A percentile compares a stretch with the other conserved stretches of the same genome.
These are phyloP conservation scores for Macquaria ambigua DNA, from an alignment of 2,113 vertebrate species.

Conservation along the genomic window DNA sequence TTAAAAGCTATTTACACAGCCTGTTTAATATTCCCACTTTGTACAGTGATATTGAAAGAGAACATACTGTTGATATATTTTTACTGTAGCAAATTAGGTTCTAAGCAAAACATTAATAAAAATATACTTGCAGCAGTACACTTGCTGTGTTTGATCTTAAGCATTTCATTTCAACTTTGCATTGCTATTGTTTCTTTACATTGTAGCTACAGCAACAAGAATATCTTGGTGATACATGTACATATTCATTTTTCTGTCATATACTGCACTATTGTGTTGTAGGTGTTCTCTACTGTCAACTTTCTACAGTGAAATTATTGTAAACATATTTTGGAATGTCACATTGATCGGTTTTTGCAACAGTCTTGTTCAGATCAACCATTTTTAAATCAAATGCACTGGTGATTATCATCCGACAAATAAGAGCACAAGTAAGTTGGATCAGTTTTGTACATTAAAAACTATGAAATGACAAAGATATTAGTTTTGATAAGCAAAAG, in stretches of 20 bases:
- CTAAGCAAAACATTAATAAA: conserved; percentile 72
- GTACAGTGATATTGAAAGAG: conserved; percentile 59
- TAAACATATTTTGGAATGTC: conserved; percentile 72
- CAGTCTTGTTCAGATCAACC: conserved; percentile 4
- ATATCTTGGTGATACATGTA: conserved; percentile 46
- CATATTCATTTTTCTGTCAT: conserved; percentile 25
- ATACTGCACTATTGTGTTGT: conserved; percentile 19
- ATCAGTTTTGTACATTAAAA: conserved; percentile 35
- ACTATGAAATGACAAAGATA: conserved; percentile 39
- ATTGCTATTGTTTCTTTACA: conserved; percentile 56
- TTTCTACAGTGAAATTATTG: conserved; percentile 43
- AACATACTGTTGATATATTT: conserved; percentile 43
- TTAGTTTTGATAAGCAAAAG: conserved; percentile 28
- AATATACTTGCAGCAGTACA: conserved; percentile 70
- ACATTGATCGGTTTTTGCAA: conserved; percentile 41
- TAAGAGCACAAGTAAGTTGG: conserved; percentile 24
- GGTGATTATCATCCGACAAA: conserved; percentile 23
- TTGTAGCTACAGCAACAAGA: conserved; percentile 52
- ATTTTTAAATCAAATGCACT: conserved; percentile 30
- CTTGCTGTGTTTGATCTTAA: conserved; percentile 24
- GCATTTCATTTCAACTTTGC: conserved; percentile 55
- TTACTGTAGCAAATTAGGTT: conserved; percentile 68
- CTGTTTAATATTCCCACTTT: conserved; percentile 56
- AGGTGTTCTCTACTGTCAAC: conserved; percentile 8
- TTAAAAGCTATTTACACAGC: conserved; percentile 77